Base-by-base conservation (phyloP, 2,888 invertebrate genomes). In the Abscondita cerata region DNA sequence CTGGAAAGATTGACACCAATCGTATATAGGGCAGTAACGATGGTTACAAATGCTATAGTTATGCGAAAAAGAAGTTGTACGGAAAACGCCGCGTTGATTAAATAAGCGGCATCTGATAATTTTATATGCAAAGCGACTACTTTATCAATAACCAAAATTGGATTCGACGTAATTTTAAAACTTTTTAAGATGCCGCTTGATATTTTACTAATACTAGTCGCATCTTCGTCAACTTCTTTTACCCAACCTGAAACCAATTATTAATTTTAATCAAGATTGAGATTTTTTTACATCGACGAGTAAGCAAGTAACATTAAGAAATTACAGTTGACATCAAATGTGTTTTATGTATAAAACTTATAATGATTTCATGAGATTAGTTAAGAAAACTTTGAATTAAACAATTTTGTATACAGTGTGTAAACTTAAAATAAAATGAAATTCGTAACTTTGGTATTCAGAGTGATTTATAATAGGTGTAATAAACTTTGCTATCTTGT, bases 21-120 rank as follows among this genome's bases (percentile, higher is more conserved):
- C 56, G 69, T 54, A 54, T 74, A 76, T 19, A 75, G 63, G 9
- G 73, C 72, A 15, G 70, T 70, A 4, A 75, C 73, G 38, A 74
- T 73, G 38, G 69, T 70, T n/a, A 74, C 65, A 58, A 76, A 75
- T 9, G 74, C 69, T 1, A 72, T 69, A 8, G 69, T 69, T 33
- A 76, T 72, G 56, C 72, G 66, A 40, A 75, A 57, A 13, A 76
- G 64, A 52, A 75, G 70, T 63, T 76, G 76, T 0, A 74, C 66
- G 20, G 71, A 69, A 58, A 75, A 76, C 2, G 73, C 67, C n/a
- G 69, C 66, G 58, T 75, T 75, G 8, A 75, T 69, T 50, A 73
- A 62, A 15, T 66, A 66, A 8, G 75, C 74, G 4, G 71, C 69
- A 53, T 75, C 73, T 3, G 72, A 70, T 50, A 76, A 62, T 64